Evolutionary conservation across 2,888 invertebrate species (phyloP), one percentile per base, ranked within the genome.

Genomic region (Hylaea fasciaria): DNA sequence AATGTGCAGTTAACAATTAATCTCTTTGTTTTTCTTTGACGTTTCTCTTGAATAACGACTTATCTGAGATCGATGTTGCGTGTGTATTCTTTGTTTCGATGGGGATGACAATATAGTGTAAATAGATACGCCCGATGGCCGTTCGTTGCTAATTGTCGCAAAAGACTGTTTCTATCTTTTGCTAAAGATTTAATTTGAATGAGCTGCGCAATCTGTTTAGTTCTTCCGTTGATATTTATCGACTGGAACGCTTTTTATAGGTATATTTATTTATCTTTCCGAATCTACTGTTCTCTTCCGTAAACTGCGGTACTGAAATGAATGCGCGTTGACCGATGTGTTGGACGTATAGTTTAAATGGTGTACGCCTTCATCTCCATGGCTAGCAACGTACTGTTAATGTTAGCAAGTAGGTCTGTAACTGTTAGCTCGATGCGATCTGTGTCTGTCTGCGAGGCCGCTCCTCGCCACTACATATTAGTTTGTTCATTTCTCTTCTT

Each of bases 81-180:
- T 92, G 89, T 92, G 89, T 91, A 87, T 92, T 92, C 88, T 91
- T 89, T 92, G 91, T 92, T 90, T 91, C 91, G 86, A 91, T 91
- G 91, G 91, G 92, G 92, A 86, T 91, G 91, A 86, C 77, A 82
- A 78, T 70, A 89, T 92, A 91, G 91, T 92, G 91, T 91, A 91
- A 83, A 92, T 91, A 92, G 91, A 88, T 78, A 82, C 83, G 92
- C 91, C 91, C 91, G 89, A 90, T 91, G 92, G 91, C 92, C 92
- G 92, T 89, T 91, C 92, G 91, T 91, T 91, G 92, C 91, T 91
- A 86, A 88, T 78, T 93, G 92, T 92, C 90, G 92, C 92, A 88
- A 89, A 91, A 90, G 88, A 91, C 91, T 91, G 83, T 89, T 82
- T 90, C 91, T 91, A 91, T 89, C 90, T 89, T 91, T 90, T 88